A percentile compares a stretch with the other conserved stretches of the same genome.
Conservation (phyloP, 1,140 invertebrate genomes). For the Nebria ingens region DNA sequence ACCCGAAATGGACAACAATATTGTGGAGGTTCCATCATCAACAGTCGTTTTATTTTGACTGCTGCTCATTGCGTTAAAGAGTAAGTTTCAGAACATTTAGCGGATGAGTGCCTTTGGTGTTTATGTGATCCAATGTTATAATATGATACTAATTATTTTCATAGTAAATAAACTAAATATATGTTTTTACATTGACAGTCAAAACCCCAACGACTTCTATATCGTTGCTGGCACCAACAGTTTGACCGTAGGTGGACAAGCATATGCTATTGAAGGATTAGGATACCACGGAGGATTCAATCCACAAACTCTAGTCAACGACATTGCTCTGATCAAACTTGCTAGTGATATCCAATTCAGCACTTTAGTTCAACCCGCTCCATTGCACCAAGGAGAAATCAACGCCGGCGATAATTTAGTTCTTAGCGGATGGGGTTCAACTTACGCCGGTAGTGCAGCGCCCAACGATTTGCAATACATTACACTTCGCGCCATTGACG, state of each 20-base stretch:
- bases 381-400: conserved; percentile 27
- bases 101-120: too few relatives aligned
- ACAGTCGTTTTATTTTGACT: too few relatives aligned
- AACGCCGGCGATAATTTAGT: conserved; percentile 26
- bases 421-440: conserved; percentile 46
- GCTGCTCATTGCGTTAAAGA: too few relatives aligned
- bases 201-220: conserved; percentile 31
- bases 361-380: conserved; percentile 35
- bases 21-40: too few relatives aligned
- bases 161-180: too few relatives aligned
- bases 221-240: conserved; percentile 38
- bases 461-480: conserved; percentile 29
- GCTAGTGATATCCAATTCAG: conserved; percentile 31
- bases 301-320: conserved; percentile 30
- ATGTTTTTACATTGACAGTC: conserved; percentile 28
- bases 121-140: too few relatives aligned
- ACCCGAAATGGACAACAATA: too few relatives aligned
- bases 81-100: too few relatives aligned
- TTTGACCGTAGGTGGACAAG: conserved; percentile 29
- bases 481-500: too few relatives aligned
- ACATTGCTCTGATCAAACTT: conserved; percentile 37
- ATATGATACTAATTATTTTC: too few relatives aligned
- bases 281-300: conserved; percentile 34
- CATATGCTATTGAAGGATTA: conserved; percentile 29
- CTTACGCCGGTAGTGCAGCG: conserved; percentile 25